Evolutionary conservation across 2,113 vertebrate species (phyloP).

Genomic region (Pteronura brasiliensis): DNA sequence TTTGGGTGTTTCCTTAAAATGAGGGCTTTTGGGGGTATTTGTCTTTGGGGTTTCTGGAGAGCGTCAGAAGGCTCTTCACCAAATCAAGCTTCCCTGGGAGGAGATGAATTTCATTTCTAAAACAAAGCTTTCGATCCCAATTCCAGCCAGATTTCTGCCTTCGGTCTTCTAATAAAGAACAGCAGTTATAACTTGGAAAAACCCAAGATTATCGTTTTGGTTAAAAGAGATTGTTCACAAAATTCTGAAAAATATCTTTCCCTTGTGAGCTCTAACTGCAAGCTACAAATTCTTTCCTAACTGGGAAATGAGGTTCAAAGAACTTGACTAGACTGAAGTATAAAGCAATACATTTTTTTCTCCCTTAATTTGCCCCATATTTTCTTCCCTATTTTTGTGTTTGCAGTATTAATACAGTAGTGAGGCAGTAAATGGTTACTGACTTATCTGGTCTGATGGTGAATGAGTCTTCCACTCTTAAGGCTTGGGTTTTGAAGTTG

Average conservation of each 20-base stretch:
- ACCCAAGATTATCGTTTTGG: slow-evolving; percentile 39
- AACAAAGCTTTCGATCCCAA: not conserved
- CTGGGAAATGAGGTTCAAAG: slow-evolving; percentile 35
- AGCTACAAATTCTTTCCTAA: slow-evolving; percentile 38
- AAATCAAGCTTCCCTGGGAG: slow-evolving; percentile 43
- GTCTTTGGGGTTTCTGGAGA: slow-evolving; percentile 49
- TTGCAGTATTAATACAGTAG: not conserved
- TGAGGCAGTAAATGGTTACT: not conserved
- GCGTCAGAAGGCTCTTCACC: slow-evolving; percentile 11
- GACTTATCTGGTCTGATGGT: not conserved
- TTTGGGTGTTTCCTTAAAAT: slow-evolving; percentile 49
- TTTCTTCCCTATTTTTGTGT: not conserved
- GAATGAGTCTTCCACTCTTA: not conserved
- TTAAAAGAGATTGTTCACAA: slow-evolving; percentile 47
- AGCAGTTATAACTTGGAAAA: slow-evolving; percentile 43
- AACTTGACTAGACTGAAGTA: slow-evolving; percentile 29
- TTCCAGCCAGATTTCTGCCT: slow-evolving; percentile 41
- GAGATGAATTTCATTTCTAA: slow-evolving; percentile 44
- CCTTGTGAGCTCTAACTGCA: slow-evolving; percentile 27
- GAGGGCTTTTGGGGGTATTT: slow-evolving; percentile 45
- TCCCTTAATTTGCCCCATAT: not conserved
- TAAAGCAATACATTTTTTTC: not conserved
- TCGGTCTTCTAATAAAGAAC: slow-evolving; percentile 53
- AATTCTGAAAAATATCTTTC: slow-evolving; percentile 50
- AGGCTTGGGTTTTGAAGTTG: not conserved